Conservation (phyloP, 1,140 invertebrate species). For the Antheraea pernyi region DNA sequence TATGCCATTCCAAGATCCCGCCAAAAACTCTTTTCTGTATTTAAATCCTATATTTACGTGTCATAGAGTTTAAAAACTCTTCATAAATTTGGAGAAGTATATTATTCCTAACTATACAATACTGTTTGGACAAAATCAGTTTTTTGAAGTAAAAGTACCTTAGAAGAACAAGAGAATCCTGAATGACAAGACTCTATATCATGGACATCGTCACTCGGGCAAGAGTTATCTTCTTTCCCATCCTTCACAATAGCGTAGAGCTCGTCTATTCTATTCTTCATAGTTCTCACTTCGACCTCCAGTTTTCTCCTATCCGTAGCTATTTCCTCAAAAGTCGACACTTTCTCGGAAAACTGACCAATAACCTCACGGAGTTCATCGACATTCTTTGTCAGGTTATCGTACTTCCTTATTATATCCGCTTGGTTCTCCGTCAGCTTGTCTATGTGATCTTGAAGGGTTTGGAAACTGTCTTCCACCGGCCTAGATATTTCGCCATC, state of each 20-base stretch:
- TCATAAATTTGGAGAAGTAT: too few species aligned
- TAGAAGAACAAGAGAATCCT: slow-evolving; percentile 59
- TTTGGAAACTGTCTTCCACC: neutral
- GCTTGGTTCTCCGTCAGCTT: slow-evolving; percentile 50
- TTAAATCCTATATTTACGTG: too few species aligned
- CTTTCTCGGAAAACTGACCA: slow-evolving; percentile 44
- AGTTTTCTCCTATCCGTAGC: slow-evolving; percentile 39
- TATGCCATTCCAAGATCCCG: too few species aligned
- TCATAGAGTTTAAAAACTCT: too few species aligned
- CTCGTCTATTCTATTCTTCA: slow-evolving; percentile 57
- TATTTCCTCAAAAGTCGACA: slow-evolving; percentile 42
- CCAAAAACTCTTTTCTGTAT: too few species aligned
- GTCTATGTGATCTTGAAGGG: slow-evolving; percentile 46
- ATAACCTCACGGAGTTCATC: slow-evolving; percentile 50
- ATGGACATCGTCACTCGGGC: slow-evolving; percentile 42
- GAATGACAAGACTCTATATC: slow-evolving; percentile 63
- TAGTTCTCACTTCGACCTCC: slow-evolving; percentile 43
- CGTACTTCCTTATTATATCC: slow-evolving; percentile 52
- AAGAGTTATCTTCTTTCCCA: slow-evolving; percentile 54
- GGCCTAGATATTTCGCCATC: neutral
- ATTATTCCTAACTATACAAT: too few species aligned
- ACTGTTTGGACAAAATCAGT: too few species aligned
- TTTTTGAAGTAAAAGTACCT: too few species aligned
- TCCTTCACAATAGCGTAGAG: slow-evolving; percentile 58
- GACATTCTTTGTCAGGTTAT: slow-evolving; percentile 48